These are phyloP conservation scores for human DNA, from an alignment of 2,113 vertebrate genomes.

Conservation along the genomic window GRCh38 chrX:130099001-130099500, in stretches of 20 bases:
- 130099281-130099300: neutral
- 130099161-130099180: conserved; percentile 45
- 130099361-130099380: no score
- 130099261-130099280: neutral
- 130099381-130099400: no score
- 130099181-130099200: neutral
- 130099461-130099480: no score
- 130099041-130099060: conserved; percentile 17
- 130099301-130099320: no score
- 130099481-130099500: no score
- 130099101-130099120: conserved; percentile 56
- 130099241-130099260: neutral
- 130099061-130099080: conserved; percentile 17
- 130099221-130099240: neutral
- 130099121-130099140: conserved; percentile 49
- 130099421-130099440: no score
- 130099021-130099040: conserved; percentile 43
- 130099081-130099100: conserved; percentile 50
- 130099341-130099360: no score
- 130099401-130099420: no score
- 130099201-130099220: neutral
- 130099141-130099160: conserved; percentile 56
- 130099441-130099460: no score
- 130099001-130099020: neutral
- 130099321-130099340: no score